Evolutionary conservation across 2,888 invertebrate species (phyloP).

Genomic region (Cactoblastis cactorum): DNA sequence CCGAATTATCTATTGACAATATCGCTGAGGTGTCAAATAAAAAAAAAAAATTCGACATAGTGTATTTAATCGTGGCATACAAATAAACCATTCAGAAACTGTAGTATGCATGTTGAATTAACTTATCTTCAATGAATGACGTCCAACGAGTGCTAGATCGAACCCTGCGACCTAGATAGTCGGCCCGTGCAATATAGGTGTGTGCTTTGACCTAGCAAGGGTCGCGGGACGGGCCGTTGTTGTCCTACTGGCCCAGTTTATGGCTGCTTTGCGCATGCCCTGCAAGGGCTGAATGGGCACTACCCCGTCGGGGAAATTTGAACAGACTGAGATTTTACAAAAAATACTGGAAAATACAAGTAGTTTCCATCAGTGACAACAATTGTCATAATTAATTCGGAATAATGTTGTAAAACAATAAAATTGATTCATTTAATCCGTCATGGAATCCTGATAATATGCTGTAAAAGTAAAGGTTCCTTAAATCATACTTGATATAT

Average conservation of each 20-base stretch:
- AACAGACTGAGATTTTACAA: not conserved
- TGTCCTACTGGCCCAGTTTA: slow-evolving; percentile 10
- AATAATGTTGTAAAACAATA: not conserved
- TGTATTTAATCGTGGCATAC: too few relatives aligned
- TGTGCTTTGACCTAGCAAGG: slow-evolving; percentile 10
- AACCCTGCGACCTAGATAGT: slow-evolving; percentile 12
- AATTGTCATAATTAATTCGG: too few relatives aligned
- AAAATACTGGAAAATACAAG: not conserved
- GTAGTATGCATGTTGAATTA: not conserved
- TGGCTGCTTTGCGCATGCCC: slow-evolving; percentile 8
- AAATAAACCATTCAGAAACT: too few relatives aligned
- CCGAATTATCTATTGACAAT: too few relatives aligned
- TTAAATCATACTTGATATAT: too few relatives aligned
- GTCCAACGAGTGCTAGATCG: not conserved
- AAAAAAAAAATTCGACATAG: too few relatives aligned
- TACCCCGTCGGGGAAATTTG: not conserved
- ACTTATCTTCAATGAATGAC: not conserved
- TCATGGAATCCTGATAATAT: not conserved
- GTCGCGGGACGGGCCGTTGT: slow-evolving; percentile 2
- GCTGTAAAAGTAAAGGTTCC: not conserved
- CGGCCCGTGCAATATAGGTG: not conserved
- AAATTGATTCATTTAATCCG: not conserved
- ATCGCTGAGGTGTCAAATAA: too few relatives aligned
- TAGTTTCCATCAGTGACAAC: too few relatives aligned
- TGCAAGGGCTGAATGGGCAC: slow-evolving; percentile 7